Base-by-base conservation (phyloP, 1,140 invertebrate species). In the Drepana arcuata region DNA sequence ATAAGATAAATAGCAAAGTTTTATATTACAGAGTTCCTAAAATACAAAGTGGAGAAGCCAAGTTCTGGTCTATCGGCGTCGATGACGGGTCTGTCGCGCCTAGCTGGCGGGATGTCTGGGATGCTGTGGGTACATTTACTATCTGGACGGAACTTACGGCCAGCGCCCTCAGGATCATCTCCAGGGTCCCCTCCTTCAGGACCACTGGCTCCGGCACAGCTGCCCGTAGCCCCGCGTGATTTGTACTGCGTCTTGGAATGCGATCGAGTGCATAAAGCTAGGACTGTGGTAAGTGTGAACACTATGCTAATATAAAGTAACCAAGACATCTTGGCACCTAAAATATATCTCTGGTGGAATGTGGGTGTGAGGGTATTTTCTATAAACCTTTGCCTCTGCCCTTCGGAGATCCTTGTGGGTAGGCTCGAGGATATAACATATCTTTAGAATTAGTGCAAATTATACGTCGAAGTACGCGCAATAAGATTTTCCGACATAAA, bases 181-280 rank as follows among this genome's bases (percentile, higher is more conserved):
- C 88, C 89, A 10, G 89, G 88, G 0, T 90, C 88, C 2, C 88
- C 89, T 14, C 86, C 78, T 2, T 67, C 68, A 7, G 71, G 65
- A 0, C 73, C 75, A 54, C 45, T 73, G 6, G 6, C 24, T 14
- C 65, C 67, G 7, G 62, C 61, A 9, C 60, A 73, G 64, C 86
- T 86, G 27, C 86, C 86, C 14, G 87, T 87, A 24, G 86, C 87
- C 7, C 84, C 93, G 33, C 84, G 94, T 42, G 96, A 98, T 83
- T 85, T 99, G 13, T 99, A 99, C 68, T 99, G 96, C 72, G 97
- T 99, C 1, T 86, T 99, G 16, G 96, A 99, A 73, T 95, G 96
- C 61, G 97, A 99, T 80, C 89, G 96, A 46, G 92, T 98, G 5
- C 97, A 99, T 82, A 98, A 99, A 85, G 97, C 97, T 2, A 83